A percentile compares a stretch with the other conserved stretches of the same genome.
phyloP scores from a whole-genome alignment of 2,113 vertebrate species.

The Python bivittatus region DNA sequence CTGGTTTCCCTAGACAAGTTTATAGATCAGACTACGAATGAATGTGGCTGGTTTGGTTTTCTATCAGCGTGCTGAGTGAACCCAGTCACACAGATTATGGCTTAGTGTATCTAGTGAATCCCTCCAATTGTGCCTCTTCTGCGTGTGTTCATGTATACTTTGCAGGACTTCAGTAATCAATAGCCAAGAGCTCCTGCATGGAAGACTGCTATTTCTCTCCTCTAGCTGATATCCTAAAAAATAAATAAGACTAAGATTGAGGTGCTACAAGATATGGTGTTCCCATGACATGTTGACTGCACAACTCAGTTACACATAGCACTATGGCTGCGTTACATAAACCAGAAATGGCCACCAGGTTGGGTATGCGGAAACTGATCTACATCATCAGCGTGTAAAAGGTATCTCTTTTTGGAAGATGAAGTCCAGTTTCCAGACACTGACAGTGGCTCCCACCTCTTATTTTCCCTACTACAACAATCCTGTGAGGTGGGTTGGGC shows the following conservation, averaged over 20 bases:
- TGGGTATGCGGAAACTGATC: no score
- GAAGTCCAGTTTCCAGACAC: no score
- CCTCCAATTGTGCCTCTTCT: neutral
- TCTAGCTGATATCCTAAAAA: neutral
- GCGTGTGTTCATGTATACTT: neutral
- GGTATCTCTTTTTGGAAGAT: no score
- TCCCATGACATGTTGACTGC: no score
- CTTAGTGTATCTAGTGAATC: neutral
- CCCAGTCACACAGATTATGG: neutral
- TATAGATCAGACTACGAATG: neutral
- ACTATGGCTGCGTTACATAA: no score
- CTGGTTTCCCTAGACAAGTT: neutral
- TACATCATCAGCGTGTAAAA: no score
- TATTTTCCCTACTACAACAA: no score
- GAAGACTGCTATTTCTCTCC: neutral
- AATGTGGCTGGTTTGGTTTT: neutral
- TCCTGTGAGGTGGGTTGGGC: no score
- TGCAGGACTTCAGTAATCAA: neutral
- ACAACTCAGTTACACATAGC: no score
- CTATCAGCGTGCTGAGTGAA: neutral
- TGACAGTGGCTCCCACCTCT: no score
- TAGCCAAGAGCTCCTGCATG: neutral
- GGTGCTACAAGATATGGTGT: no score
- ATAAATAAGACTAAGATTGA: neutral
- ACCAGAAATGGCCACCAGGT: no score